Conservation (phyloP, 2,888 invertebrate species). For the Cabera pusaria region DNA sequence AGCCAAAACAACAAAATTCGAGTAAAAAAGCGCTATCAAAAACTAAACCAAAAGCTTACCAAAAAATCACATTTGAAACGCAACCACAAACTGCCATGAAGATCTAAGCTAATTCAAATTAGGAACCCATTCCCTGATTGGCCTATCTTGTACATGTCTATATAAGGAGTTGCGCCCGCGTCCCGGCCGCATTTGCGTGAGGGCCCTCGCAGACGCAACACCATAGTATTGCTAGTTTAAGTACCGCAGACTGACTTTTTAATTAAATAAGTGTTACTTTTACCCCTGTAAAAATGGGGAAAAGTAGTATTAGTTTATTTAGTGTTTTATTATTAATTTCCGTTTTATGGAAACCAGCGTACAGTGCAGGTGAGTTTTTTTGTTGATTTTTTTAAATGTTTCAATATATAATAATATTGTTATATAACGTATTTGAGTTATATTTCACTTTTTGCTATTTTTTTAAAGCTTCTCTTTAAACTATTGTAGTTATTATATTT, state of each 20-base stretch:
- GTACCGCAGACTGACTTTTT: constrained; percentile 61
- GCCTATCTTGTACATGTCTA: constrained; percentile 41
- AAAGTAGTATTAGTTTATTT: constrained; percentile 63
- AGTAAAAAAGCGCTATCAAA: too few species aligned
- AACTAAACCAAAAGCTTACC: too few species aligned
- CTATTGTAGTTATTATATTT: too few species aligned
- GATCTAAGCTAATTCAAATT: too few species aligned
- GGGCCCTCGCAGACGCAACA: constrained; percentile 53
- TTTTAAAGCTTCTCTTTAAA: too few species aligned
- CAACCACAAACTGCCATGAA: too few species aligned
- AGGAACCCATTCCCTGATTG: constrained; percentile 16
- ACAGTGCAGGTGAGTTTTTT: constrained; percentile 59
- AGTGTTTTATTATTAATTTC: constrained; percentile 69
- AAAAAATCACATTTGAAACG: too few species aligned
- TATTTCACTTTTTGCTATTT: too few species aligned
- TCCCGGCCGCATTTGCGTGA: constrained; percentile 63
- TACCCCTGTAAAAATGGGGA: constrained; percentile 72
- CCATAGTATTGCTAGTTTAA: constrained; percentile 62
- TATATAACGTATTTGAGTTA: too few species aligned
- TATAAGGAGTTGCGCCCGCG: constrained; percentile 46
- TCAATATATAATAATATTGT: too few species aligned
- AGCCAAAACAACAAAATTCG: too few species aligned
- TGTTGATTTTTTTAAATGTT: constrained; percentile 13
- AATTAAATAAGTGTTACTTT: constrained; percentile 49
- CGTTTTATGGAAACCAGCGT: constrained; percentile 73